phyloP scores from a whole-genome alignment of 64 coral and sea anemone species.

The Pocillopora verrucosa region DNA sequence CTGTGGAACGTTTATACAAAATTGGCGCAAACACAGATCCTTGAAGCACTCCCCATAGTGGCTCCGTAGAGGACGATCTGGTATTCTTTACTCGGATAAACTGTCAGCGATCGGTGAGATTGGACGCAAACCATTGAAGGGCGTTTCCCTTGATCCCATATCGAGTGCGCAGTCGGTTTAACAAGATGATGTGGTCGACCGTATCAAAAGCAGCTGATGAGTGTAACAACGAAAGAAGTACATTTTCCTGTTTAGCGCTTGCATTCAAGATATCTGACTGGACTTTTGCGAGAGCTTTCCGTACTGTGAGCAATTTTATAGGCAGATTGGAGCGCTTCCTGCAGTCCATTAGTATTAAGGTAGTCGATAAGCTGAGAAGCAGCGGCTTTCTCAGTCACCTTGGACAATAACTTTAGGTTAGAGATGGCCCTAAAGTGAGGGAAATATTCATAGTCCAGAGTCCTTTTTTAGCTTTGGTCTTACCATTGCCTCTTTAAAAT shows the following conservation, averaged over 20 bases:
- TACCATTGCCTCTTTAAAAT: conserved; percentile 46
- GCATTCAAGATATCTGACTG: conserved; percentile 19
- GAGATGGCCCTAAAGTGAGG: conserved; percentile 39
- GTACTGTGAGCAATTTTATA: conserved; percentile 37
- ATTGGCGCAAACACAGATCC: conserved; percentile 40
- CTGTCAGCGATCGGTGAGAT: not conserved
- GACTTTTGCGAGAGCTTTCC: conserved; percentile 39
- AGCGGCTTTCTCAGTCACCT: conserved; percentile 35
- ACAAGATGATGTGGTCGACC: not conserved
- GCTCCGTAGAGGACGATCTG: not conserved
- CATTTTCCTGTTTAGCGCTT: conserved; percentile 17
- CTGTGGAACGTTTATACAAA: not conserved
- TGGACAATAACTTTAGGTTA: conserved; percentile 45
- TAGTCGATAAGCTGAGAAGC: conserved; percentile 29
- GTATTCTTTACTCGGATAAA: not conserved
- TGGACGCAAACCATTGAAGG: conserved; percentile 16
- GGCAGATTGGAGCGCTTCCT: conserved; percentile 24
- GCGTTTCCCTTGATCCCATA: conserved; percentile 23
- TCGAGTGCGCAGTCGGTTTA: not conserved
- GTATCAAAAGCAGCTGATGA: conserved; percentile 42
- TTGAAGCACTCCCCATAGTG: conserved; percentile 21
- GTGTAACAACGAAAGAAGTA: conserved; percentile 13
- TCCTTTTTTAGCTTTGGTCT: conserved; percentile 57
- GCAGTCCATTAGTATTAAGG: conserved; percentile 25
- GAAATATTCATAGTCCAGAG: not conserved